Conservation (phyloP, 2,888 invertebrate species). For the Pyrrhosoma nymphula region DNA sequence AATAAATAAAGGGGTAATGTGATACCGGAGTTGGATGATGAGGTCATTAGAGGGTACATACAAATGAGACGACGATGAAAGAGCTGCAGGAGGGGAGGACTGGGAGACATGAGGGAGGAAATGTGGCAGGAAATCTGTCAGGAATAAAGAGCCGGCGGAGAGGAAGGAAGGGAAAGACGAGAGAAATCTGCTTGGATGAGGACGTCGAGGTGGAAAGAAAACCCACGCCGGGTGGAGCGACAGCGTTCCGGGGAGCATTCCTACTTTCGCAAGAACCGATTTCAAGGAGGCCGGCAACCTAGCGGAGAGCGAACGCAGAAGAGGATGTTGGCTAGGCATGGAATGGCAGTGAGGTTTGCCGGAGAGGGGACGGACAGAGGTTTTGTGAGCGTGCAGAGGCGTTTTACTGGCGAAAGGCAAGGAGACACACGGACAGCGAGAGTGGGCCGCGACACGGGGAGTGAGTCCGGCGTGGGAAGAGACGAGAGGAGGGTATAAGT, state of each 20-base stretch:
- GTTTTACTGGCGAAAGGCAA: slow-evolving; percentile 16
- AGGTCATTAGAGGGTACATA: slow-evolving; percentile 22
- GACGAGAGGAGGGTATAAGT: background rate
- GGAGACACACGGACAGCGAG: background rate
- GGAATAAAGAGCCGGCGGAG: background rate
- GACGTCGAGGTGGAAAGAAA: background rate
- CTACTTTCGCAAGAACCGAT: slow-evolving; percentile 16
- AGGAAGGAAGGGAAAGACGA: background rate
- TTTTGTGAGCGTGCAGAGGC: background rate
- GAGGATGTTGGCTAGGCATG: background rate
- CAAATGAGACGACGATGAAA: background rate
- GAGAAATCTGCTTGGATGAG: background rate
- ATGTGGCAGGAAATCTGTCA: slow-evolving; percentile 10
- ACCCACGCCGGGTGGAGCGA: background rate
- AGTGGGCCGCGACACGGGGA: background rate
- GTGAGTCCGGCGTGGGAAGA: background rate
- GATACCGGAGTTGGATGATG: slow-evolving; percentile 15
- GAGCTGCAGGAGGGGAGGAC: background rate
- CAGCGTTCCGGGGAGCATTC: background rate
- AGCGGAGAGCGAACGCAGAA: background rate
- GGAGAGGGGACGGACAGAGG: background rate
- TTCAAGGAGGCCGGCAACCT: background rate
- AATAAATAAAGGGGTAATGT: slow-evolving; percentile 27
- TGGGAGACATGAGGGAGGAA: background rate
- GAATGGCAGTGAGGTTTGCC: background rate